Evolutionary conservation across 2,113 vertebrate species (phyloP), one percentile per base, ranked within the genome.

Genomic region (Sterna hirundo): DNA sequence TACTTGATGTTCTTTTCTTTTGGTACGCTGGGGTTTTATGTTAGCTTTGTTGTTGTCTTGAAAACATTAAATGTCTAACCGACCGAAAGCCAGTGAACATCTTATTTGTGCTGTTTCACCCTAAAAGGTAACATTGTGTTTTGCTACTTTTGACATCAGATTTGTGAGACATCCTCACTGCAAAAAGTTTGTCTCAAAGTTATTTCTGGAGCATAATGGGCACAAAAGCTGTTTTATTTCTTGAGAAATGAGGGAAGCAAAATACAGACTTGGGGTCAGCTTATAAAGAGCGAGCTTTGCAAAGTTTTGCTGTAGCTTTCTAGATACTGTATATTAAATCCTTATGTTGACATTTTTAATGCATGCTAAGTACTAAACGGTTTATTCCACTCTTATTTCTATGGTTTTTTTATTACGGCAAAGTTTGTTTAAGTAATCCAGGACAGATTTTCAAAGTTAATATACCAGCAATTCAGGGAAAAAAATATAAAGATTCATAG

Each of bases 241-340:
- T 61, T 89, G 34, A 81, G 44, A 74, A 58, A 44, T 17, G 17
- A 61, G 29, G 11, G 49, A 80, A 76, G 32, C 40, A 72, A 86
- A 89, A 64, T 69, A 15, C 4, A 72, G 40, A 16, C 14, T 40
- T 61, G 25, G 8, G 10, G 11, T 47, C 55, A 71, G 38, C 40
- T 90, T 13, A 19, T 57, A 7, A 47, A 54, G 49, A 90, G 0
- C 0, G 2, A 47, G 23, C 34, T 88, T 86, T 52, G 69, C 2
- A 0, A 87, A 58, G 15, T 19, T 93, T 81, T 70, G 66, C 44
- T 90, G 16, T 90, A 23, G 17, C 34, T 85, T 13, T 84, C 18
- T 70, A 44, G 60, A n/a, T 54, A 5, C 10, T 52, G 2, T 66
- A 6, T 52, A 18, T 61, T 85, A 30, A 62, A 86, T 88, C 84